phyloP scores from a whole-genome alignment of 2,113 vertebrate genomes.

The Microcebus murinus region DNA sequence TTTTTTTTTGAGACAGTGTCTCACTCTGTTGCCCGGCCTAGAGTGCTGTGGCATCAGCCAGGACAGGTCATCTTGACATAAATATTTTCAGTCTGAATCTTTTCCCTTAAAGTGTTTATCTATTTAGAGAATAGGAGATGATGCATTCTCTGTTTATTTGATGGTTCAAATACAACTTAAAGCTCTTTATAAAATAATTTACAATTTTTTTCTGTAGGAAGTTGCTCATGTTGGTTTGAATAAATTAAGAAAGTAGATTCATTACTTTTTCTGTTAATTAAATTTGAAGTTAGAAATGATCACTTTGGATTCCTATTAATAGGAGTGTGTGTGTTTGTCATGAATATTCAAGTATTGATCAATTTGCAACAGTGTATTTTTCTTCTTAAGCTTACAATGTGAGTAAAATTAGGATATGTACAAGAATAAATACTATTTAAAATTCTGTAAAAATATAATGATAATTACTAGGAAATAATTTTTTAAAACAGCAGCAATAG shows the following conservation, averaged over 20 bases:
- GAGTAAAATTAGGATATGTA: slow-evolving; percentile 20
- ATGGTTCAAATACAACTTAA: slow-evolving; percentile 25
- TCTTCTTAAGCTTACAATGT: background rate
- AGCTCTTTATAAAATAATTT: slow-evolving; percentile 51
- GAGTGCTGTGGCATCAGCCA: too few species aligned
- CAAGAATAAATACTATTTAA: background rate
- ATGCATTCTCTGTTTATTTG: background rate
- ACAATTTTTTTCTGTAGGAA: background rate
- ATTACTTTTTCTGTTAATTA: slow-evolving; percentile 39
- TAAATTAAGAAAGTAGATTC: slow-evolving; percentile 24
- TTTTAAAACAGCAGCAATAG: background rate
- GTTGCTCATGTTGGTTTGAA: background rate
- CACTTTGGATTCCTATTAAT: background rate
- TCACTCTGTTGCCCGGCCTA: too few species aligned
- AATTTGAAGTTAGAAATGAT: background rate
- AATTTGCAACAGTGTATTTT: slow-evolving; percentile 19
- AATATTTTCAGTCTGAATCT: slow-evolving; percentile 37
- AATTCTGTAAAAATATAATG: slow-evolving; percentile 49
- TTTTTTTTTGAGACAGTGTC: too few species aligned
- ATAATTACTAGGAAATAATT: slow-evolving; percentile 12
- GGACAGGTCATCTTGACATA: slow-evolving; percentile 47
- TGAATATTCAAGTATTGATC: slow-evolving; percentile 20
- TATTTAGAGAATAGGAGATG: background rate
- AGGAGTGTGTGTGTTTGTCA: background rate
- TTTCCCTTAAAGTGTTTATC: slow-evolving; percentile 43